These are phyloP conservation scores for Gerris buenoi DNA, from an alignment of 1,140 invertebrate genomes.

Conservation along the genomic window DNA sequence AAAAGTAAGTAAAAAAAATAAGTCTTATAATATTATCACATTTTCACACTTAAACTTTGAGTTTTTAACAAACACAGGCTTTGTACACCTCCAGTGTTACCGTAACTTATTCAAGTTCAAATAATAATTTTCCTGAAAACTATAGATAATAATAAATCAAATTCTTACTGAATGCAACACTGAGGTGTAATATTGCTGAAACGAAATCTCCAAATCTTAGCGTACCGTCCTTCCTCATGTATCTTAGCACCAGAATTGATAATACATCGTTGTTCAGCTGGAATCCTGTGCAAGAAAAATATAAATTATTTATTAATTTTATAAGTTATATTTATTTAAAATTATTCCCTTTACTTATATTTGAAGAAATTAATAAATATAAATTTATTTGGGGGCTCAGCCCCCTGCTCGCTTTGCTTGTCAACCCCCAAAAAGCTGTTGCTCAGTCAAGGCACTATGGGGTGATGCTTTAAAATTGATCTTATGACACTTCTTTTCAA, in stretches of 20 bases:
- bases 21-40: background rate
- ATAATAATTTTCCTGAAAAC: no score
- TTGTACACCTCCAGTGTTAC: background rate
- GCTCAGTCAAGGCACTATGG: no score
- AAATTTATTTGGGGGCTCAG: no score
- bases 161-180: conserved; percentile 67
- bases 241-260: conserved; percentile 63
- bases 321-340: no score
- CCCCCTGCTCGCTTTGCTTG: no score
- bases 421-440: no score
- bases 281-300: conserved; percentile 43
- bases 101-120: no score
- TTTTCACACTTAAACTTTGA: background rate
- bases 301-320: background rate
- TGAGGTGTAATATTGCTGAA: conserved; percentile 72
- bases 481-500: no score
- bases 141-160: no score
- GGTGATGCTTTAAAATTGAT: no score
- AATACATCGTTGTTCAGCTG: conserved; percentile 69
- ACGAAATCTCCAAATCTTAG: conserved; percentile 86
- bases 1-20: background rate
- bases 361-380: no score
- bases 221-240: conserved; percentile 86
- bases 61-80: background rate
- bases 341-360: no score